These are phyloP conservation scores for Mobula hypostoma DNA, from an alignment of 2,113 vertebrate species.

Conservation along the genomic window DNA sequence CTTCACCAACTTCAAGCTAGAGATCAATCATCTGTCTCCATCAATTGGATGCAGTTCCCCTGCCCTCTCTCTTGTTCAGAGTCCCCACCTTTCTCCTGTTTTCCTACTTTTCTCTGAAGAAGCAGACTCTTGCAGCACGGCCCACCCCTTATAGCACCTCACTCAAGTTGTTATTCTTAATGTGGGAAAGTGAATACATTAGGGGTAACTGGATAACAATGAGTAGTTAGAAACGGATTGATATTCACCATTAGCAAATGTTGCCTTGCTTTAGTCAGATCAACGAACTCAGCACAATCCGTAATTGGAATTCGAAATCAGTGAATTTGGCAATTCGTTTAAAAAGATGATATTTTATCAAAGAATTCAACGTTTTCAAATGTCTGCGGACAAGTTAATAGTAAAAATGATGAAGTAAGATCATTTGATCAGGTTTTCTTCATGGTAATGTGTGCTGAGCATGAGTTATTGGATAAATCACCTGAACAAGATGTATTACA, in stretches of 20 bases:
- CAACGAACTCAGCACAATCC: not conserved
- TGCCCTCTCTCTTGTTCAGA: not conserved
- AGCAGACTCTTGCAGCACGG: not conserved
- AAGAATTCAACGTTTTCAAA: too few relatives aligned
- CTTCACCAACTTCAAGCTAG: not conserved
- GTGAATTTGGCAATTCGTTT: not conserved
- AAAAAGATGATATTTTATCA: too few relatives aligned
- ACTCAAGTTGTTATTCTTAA: conserved; percentile 13
- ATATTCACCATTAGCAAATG: not conserved
- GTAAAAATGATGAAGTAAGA: too few relatives aligned
- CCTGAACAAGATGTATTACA: too few relatives aligned
- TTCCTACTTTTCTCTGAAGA: not conserved
- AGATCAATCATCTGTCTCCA: not conserved
- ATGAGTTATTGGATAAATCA: too few relatives aligned
- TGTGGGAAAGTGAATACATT: not conserved
- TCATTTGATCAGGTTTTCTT: too few relatives aligned
- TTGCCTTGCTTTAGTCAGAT: not conserved
- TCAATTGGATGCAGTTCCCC: conserved; percentile 2
- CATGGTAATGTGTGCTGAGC: too few relatives aligned
- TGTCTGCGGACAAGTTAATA: too few relatives aligned
- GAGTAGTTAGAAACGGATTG: not conserved
- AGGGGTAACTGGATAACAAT: not conserved
- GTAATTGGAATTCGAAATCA: not conserved
- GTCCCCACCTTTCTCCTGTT: not conserved
- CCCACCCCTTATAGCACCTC: conserved; percentile 11